Evolutionary conservation across 2,888 invertebrate genomes (phyloP).

Genomic region (Apotomis capreana): DNA sequence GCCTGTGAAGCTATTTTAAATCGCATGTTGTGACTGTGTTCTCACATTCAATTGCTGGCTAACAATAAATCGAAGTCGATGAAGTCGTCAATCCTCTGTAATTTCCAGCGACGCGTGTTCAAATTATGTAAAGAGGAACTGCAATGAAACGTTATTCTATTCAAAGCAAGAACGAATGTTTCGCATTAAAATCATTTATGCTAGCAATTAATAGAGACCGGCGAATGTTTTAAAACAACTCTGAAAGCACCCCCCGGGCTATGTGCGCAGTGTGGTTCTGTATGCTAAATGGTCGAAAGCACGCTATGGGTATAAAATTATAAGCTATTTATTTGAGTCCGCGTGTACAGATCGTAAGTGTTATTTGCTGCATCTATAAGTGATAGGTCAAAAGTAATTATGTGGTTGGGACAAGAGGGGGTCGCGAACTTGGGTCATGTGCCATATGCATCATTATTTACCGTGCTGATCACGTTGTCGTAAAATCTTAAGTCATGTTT

Average conservation of each 20-base stretch:
- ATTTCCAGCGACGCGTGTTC: conserved; percentile 25
- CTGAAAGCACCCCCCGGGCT: conserved; percentile 55
- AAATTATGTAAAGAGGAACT: conserved; percentile 26
- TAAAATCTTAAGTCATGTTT: no score
- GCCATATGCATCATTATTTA: background rate
- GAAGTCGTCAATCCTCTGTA: conserved; percentile 28
- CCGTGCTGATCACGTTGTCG: background rate
- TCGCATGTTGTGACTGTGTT: conserved; percentile 2
- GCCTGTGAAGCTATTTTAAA: background rate
- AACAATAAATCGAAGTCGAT: conserved; percentile 17
- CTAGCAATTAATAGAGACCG: conserved; percentile 68
- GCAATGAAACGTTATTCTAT: conserved; percentile 45
- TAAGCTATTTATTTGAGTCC: conserved; percentile 40
- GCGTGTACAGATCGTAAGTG: conserved; percentile 32
- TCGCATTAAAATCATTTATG: conserved; percentile 72
- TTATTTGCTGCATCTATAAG: conserved; percentile 21
- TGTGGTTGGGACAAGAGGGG: conserved; percentile 5
- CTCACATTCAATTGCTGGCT: conserved; percentile 3
- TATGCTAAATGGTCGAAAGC: conserved; percentile 63
- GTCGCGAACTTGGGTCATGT: background rate
- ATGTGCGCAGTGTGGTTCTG: conserved; percentile 52
- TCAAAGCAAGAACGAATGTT: conserved; percentile 56
- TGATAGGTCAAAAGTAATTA: conserved; percentile 28
- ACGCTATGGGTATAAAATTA: conserved; percentile 59
- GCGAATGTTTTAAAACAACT: conserved; percentile 64